Evolutionary conservation across 2,888 invertebrate species (phyloP), one percentile per base, ranked within the genome.

Genomic region (Brassicogethes aeneus): DNA sequence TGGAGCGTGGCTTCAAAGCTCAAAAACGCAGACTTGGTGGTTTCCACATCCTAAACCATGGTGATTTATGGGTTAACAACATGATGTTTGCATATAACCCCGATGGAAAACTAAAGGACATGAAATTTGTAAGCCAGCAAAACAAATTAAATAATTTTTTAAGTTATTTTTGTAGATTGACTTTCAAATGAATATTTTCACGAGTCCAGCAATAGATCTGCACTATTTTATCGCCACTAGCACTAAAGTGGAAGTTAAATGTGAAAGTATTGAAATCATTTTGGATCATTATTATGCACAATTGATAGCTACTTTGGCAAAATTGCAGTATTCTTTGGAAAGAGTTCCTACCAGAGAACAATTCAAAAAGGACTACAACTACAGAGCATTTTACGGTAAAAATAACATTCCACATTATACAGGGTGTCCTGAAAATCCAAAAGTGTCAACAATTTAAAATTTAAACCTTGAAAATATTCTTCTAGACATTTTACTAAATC

Each of bases 11-110:
- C 1, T 46, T 56, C 1, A 40, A 50, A 13, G 49, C 58, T 3
- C 49, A 57, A 16, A 52, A 51, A 45, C 45, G 53, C 23, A 53
- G 48, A 42, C 46, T 57, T 2, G 58, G 56, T 1, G 61, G 59
- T 2, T 64, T 73, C 34, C 66, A 68, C 37, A 73, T 74, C 10
- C 59, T 74, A 8, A 72, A 72, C 48, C 74, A 74, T 43, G 74
- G 74, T 2, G 74, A 74, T 54, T 55, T 73, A 3, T 74, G 74
- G 74, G 60, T 69, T 0, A 73, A 73, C 45, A 74, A 74, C 48
- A 66, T 74, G 52, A 64, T 74, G 51, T 74, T 74, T 45, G 68
- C 69, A 49, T 69, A 73, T 45, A 51, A 66, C 42, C 48, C 61
- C 12, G 52, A 61, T 40, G 62, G 63, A 13, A 51, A 57, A 17